Percentiles rank a stretch among this genome's conserved stretches.
Evolutionary conservation across 1,140 invertebrate genomes (phyloP).

Genomic region (Ctenoplectra terminalis): DNA sequence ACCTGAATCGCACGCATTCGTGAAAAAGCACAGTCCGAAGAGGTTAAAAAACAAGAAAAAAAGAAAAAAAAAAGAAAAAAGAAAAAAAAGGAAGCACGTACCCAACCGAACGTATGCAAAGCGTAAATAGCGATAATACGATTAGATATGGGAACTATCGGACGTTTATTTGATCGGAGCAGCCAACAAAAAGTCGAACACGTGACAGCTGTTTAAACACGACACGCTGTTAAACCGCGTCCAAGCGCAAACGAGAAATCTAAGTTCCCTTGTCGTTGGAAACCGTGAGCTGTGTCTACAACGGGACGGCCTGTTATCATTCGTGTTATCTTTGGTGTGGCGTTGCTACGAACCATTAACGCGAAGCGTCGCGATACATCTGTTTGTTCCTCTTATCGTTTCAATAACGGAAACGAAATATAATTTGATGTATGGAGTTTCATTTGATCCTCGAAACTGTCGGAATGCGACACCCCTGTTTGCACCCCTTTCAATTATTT

Average conservation of each 20-base stretch:
- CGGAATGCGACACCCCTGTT: too few species aligned
- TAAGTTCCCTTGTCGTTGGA: conserved; percentile 17
- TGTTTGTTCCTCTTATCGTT: neutral
- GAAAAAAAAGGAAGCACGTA: neutral
- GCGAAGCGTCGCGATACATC: neutral
- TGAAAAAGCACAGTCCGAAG: neutral
- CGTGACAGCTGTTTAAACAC: conserved; percentile 61
- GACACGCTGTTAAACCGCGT: conserved; percentile 18
- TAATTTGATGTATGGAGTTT: too few species aligned
- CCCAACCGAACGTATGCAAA: neutral
- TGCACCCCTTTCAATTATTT: too few species aligned
- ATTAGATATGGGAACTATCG: conserved; percentile 28
- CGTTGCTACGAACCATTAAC: conserved; percentile 3
- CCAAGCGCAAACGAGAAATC: conserved; percentile 18
- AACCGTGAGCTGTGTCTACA: conserved; percentile 17
- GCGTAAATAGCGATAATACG: conserved; percentile 47
- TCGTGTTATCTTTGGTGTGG: neutral
- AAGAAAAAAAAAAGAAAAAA: neutral
- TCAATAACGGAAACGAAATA: neutral
- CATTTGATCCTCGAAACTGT: too few species aligned
- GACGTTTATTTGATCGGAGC: conserved; percentile 40
- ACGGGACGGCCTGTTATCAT: conserved; percentile 4
- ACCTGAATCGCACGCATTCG: neutral
- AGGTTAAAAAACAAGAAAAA: too few species aligned
- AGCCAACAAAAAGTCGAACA: conserved; percentile 54